Base-by-base conservation (phyloP, 1,140 invertebrate genomes). In the Ridgeia piscesae region DNA sequence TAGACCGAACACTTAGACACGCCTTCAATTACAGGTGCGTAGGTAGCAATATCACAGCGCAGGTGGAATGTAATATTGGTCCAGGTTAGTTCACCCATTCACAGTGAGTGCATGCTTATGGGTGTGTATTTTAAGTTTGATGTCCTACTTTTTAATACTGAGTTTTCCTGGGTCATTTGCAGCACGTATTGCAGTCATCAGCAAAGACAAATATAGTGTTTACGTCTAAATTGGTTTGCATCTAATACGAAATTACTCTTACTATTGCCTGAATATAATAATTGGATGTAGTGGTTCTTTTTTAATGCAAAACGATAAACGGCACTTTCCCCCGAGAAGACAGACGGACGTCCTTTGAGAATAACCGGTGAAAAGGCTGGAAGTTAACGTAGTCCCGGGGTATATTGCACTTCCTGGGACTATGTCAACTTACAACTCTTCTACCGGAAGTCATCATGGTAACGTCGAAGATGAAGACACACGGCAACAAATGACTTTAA, bases 321-420 rank as follows among this genome's bases (percentile, higher is more conserved):
- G 58, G 58, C 58, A 77, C 27, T 77, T 21, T 77, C 58, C 4
- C 27, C 58, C 17, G 58, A 21, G 58, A 77, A 77, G 58, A 77
- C 58, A 77, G 17, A 77, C 58, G 27, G 58, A 77, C 89, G 89
- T 34, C 42, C 34, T 35, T 34, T 17, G 33, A 33, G 91, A 35
- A 91, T 0, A 33, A 21, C 33, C 91, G 48, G 91, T 48, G 14
- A 48, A 91, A 48, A 33, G n/a, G 48, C 48, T 91, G 91, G 91
- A 91, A 91, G 91, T 91, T 91, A 91, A 91, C 91, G 91, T 91
- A 91, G 91, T 91, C 91, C 91, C 91, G 91, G 91, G 91, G 33
- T 91, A 2, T 34, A 14, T 90, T 90, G n/a, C 35, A 91, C 33
- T 35, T 48, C 91, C 91, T 91, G 91, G 91, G 91, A 91, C 91